Evolutionary conservation across 2,797 vertebrate genomes (phyloP), one percentile per base, ranked within the genome.

Genomic region (Anableps anableps): DNA sequence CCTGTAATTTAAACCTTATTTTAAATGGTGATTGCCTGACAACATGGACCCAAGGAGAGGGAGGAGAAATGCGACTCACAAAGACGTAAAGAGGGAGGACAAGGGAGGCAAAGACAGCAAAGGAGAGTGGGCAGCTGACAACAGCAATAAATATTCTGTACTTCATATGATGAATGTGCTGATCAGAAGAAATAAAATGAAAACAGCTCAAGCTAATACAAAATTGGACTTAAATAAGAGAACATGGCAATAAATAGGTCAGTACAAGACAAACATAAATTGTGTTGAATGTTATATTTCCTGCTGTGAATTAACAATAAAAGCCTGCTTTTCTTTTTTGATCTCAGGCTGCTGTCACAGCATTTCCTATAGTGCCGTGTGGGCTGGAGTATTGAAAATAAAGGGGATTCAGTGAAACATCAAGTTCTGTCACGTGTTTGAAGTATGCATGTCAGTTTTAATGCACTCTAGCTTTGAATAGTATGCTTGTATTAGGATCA

Each of bases 1-100:
- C 96, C 96, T 97, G 97, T 98, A 98, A 99, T 99, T 98, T 98
- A 98, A 99, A 98, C 97, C 97, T 97, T 97, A 97, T 97, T 97
- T 98, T 97, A 97, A 95, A 97, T 96, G 93, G 96, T 95, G 96
- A 97, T 96, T 96, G 96, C 94, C 95, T 89, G 96, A 95, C 96
- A 96, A 96, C 79, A 94, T 90, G 90, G 90, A 92, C 92, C 76
- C 77, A 92, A 87, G 90, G 84, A 86, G 83, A 82, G 87, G 72
- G 81, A 87, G 81, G 74, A 75, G 84, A 78, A 85, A 80, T 68
- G 36, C 51, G 71, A 86, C 75, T 50, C 71, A 38, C 80, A 85
- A 34, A 86, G 82, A 87, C 38, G 34, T 74, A 83, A 58, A 76
- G 78, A 62, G 68, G 68, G 74, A 84, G 70, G 17, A 53, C n/a